A percentile compares a stretch with the other conserved stretches of the same genome.
These are phyloP conservation scores for Acheta domesticus DNA, from an alignment of 2,888 invertebrate species.

Conservation along the genomic window DNA sequence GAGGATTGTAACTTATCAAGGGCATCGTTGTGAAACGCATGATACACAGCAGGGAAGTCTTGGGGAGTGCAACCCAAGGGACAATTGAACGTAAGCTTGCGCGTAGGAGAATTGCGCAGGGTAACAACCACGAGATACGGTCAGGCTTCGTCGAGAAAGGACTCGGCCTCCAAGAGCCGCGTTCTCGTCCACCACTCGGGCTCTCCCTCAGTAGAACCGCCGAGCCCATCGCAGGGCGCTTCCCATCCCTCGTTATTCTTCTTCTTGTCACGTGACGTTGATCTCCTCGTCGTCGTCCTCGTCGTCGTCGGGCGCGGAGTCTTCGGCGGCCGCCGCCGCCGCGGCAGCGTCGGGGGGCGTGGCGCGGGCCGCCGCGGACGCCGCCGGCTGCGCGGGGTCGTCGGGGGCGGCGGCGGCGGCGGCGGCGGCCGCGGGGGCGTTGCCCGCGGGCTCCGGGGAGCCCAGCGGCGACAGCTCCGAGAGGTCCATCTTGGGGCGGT, in stretches of 20 bases:
- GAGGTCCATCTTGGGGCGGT: conserved; percentile 64
- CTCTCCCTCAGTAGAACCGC: no score
- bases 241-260: neutral
- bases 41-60: no score
- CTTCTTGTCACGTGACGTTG: conserved; percentile 71
- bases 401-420: neutral
- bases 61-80: no score
- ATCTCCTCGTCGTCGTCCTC: conserved; percentile 78
- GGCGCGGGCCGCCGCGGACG: neutral
- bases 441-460: conserved; percentile 38
- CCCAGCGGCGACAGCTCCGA: conserved; percentile 59
- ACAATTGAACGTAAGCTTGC: no score
- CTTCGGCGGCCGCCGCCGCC: conserved; percentile 32
- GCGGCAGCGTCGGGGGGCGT: neutral
- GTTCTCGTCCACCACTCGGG: no score
- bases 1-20: no score
- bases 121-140: no score
- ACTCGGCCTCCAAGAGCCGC: no score
- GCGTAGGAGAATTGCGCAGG: no score
- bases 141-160: no score
- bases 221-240: no score
- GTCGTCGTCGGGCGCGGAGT: conserved; percentile 50
- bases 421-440: neutral
- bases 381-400: neutral
- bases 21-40: no score